Percentiles rank a stretch among this genome's conserved stretches.
These are phyloP conservation scores for Drosophila eugracilis DNA, from an alignment of 1,140 invertebrate species.

Conservation along the genomic window DNA sequence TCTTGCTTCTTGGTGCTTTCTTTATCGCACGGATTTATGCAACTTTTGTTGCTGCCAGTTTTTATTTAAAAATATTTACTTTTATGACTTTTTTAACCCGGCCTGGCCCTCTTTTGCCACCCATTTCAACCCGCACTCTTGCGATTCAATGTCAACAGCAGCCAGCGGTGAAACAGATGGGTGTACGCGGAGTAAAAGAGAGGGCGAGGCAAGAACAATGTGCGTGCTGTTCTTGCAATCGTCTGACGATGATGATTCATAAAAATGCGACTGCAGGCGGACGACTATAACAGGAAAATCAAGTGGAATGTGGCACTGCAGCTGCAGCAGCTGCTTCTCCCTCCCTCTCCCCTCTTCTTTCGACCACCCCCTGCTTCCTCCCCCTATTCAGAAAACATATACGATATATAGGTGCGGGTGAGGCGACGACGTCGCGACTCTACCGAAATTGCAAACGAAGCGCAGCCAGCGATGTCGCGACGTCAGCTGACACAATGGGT, in stretches of 20 bases:
- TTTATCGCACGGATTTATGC: conserved; percentile 76
- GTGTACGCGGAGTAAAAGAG: background rate
- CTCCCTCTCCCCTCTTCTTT: background rate
- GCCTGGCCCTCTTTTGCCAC: background rate
- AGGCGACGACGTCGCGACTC: conserved; percentile 49
- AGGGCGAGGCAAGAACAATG: conserved; percentile 55
- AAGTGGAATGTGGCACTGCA: conserved; percentile 72
- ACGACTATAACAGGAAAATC: conserved; percentile 75
- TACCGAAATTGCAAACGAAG: conserved; percentile 68
- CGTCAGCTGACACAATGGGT: conserved; percentile 77
- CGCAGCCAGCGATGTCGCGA: conserved; percentile 41
- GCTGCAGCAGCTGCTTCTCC: conserved; percentile 62
- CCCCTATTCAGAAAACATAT: conserved; percentile 29
- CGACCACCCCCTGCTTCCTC: conserved; percentile 3
- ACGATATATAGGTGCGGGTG: conserved; percentile 43
- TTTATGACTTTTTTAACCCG: conserved; percentile 48
- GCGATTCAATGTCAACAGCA: conserved; percentile 65
- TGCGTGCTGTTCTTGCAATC: conserved; percentile 58
- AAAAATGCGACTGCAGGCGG: conserved; percentile 68
- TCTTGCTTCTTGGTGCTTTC: conserved; percentile 54
- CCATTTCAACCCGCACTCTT: conserved; percentile 3
- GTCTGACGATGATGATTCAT: conserved; percentile 69
- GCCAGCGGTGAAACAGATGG: conserved; percentile 18
- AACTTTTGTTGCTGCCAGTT: conserved; percentile 63
- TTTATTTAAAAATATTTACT: conserved; percentile 60